phyloP scores from a whole-genome alignment of 1,140 invertebrate species.

The Medauroidea extradentata region DNA sequence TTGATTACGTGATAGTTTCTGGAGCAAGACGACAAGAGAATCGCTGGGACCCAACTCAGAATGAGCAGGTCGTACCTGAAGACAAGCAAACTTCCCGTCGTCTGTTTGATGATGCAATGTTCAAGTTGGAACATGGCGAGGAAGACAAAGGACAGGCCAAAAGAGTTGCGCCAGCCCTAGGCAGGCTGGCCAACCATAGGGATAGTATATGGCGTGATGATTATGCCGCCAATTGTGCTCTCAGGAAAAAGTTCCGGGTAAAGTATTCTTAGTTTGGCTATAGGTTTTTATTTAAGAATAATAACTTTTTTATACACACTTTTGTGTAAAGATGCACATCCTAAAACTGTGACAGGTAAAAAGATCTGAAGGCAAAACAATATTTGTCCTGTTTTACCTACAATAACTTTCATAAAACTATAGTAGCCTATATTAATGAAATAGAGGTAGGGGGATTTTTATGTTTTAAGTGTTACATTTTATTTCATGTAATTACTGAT shows the following conservation, averaged over 20 bases:
- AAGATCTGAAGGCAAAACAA: no score
- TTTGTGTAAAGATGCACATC: no score
- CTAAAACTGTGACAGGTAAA: no score
- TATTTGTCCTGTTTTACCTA: no score
- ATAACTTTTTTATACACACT: no score
- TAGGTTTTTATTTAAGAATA: no score
- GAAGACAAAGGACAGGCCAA: constrained; percentile 73
- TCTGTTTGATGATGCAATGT: constrained; percentile 94
- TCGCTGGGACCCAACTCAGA: constrained; percentile 94
- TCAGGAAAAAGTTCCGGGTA: constrained; percentile 82
- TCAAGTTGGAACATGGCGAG: constrained; percentile 85
- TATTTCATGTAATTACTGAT: no score
- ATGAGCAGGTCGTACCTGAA: constrained; percentile 89
- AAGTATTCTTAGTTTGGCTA: constrained; percentile 26
- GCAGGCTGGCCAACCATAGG: constrained; percentile 71
- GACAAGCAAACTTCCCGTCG: constrained; percentile 84
- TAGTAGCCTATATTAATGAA: no score
- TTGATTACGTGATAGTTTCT: constrained; percentile 94
- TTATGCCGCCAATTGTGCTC: constrained; percentile 78
- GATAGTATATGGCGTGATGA: constrained; percentile 82
- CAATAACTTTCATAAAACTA: no score
- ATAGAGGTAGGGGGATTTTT: no score
- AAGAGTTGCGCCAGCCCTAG: constrained; percentile 63
- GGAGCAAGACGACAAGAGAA: constrained; percentile 96
- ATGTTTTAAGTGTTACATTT: no score